Evolutionary conservation across 2,113 vertebrate genomes (phyloP), one percentile per base, ranked within the genome.

Genomic region (Brienomyrus brachyistius): DNA sequence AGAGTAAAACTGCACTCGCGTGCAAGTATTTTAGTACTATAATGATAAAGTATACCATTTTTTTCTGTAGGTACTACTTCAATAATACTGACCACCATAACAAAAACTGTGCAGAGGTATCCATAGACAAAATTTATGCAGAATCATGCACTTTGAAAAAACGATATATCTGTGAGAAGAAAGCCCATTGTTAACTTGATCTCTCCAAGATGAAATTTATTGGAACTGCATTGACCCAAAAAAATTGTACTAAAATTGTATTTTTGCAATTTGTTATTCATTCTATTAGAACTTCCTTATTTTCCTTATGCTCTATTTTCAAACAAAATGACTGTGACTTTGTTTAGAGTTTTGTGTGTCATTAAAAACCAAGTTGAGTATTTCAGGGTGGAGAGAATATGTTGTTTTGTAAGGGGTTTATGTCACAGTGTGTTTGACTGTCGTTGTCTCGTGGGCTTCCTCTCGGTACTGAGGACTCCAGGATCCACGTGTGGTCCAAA

Each of bases 1-100:
- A 43, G 1, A 19, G 40, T 40, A 80, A 43, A 27, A 40, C 27
- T 70, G 27, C 27, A 74, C 27, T 74, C 9, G 11, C 3, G 3
- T 40, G 70, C 35, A 77, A 77, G 13, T 80, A 80, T 80, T 77
- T 77, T 43, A 40, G 13, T 77, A 7, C 74, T 80, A 2, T 19
- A 80, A 43, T 80, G 74, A 80, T 80, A 86, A 9, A 31, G 43
- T 80, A 15, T 35, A 17, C 17, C 27, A 4, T 88, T 52, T 88
- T 48, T 77, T 77, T 77, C 47, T 40, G 6, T 50, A 88, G 88
- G 88, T n/a, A 70, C 48, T 80, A 77, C 88, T 88, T 88, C 88
- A 80, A 21, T 77, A 88, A 88, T 51, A 77, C 45, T 10, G 6
- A 80, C 3, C 88, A 88, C 48, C 31, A 31, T 9, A 45, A 21